Evolutionary conservation across 2,797 vertebrate genomes (phyloP).

Genomic region (Enteromius radiatus): DNA sequence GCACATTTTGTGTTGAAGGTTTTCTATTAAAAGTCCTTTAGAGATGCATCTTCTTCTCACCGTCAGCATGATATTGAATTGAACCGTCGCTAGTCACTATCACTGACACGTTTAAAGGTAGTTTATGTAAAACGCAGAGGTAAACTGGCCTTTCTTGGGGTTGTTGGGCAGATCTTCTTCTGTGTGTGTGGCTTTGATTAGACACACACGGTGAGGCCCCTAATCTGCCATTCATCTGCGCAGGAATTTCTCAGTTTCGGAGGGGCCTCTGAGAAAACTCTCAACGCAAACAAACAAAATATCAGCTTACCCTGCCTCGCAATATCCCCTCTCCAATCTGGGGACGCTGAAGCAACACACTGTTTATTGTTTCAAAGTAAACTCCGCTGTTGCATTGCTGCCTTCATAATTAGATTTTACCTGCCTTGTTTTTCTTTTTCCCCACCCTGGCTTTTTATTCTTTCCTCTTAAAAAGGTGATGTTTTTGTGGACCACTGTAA

Average conservation of each 20-base stretch:
- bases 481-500: slow-evolving; percentile 39
- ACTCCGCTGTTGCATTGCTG: slow-evolving; percentile 75
- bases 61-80: neutral
- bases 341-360: slow-evolving; percentile 55
- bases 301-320: slow-evolving; percentile 79
- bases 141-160: slow-evolving; percentile 40
- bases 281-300: slow-evolving; percentile 83
- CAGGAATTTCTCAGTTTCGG: slow-evolving; percentile 79
- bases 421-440: slow-evolving; percentile 77
- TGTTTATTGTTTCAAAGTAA: slow-evolving; percentile 83
- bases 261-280: slow-evolving; percentile 81
- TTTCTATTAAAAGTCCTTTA: neutral
- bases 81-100: neutral
- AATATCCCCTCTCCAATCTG: slow-evolving; percentile 60
- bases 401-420: slow-evolving; percentile 82
- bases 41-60: neutral
- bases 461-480: slow-evolving; percentile 47
- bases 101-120: slow-evolving; percentile 9
- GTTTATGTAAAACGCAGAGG: slow-evolving; percentile 12
- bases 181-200: slow-evolving; percentile 69
- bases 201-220: slow-evolving; percentile 69
- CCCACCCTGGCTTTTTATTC: slow-evolving; percentile 60
- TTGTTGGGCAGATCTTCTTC: slow-evolving; percentile 39
- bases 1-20: neutral
- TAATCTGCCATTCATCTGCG: slow-evolving; percentile 65